A percentile compares a stretch with the other conserved stretches of the same genome.
Conservation (phyloP, 2,888 invertebrate genomes). For the Cataglyphis albicans region DNA sequence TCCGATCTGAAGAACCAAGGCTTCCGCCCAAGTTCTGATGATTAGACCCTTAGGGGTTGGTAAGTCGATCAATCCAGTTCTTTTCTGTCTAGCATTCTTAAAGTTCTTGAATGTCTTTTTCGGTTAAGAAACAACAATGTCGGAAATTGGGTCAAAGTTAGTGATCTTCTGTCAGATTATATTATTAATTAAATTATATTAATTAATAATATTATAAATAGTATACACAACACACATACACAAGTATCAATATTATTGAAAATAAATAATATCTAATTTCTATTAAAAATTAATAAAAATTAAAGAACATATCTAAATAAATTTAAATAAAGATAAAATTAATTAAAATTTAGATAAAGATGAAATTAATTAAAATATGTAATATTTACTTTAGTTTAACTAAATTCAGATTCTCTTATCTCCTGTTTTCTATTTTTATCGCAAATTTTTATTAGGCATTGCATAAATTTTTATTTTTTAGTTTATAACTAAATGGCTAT, state of each 20-base stretch:
- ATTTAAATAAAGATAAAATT: neutral
- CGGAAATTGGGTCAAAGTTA: slow-evolving; percentile 13
- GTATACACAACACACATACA: neutral
- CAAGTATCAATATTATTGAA: neutral
- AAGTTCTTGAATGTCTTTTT: slow-evolving; percentile 9
- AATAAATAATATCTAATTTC: neutral
- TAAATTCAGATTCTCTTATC: neutral
- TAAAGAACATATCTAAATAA: neutral
- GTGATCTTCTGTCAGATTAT: too few relatives aligned
- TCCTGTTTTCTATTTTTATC: neutral
- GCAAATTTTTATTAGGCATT: neutral
- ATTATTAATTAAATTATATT: neutral
- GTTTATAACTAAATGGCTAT: neutral
- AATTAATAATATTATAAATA: neutral
- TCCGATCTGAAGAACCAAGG: slow-evolving; percentile 34
- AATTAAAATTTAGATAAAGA: neutral
- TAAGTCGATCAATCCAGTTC: slow-evolving; percentile 43
- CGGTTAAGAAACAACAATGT: slow-evolving; percentile 13
- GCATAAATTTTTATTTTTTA: neutral
- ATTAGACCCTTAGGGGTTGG: slow-evolving; percentile 55
- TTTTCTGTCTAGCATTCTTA: slow-evolving; percentile 25
- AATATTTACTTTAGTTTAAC: neutral
- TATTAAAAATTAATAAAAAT: neutral
- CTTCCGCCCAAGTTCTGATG: slow-evolving; percentile 55
- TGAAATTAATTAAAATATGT: neutral